phyloP scores from a whole-genome alignment of 2,113 vertebrate genomes.

The Chauna torquata region DNA sequence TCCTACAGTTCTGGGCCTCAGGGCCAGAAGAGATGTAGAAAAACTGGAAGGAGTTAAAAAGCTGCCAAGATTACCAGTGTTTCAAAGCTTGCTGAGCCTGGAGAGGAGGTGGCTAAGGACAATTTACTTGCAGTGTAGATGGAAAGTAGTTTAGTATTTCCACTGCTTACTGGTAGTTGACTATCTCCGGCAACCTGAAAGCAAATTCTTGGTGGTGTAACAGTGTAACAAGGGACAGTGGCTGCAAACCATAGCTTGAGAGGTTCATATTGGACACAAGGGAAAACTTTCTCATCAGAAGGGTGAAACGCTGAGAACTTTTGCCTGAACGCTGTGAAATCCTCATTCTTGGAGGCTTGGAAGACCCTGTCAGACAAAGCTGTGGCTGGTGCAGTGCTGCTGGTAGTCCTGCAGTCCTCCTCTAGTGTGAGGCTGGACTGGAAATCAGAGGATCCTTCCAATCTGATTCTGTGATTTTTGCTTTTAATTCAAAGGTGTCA shows the following conservation, averaged over 20 bases:
- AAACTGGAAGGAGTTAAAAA: not conserved
- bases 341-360: not conserved
- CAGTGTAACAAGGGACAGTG: not conserved
- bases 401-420: not conserved
- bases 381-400: not conserved
- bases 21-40: not conserved
- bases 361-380: not conserved
- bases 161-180: not conserved
- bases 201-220: not conserved
- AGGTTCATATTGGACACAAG: not conserved
- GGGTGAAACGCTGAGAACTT: not conserved
- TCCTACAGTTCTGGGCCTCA: not conserved
- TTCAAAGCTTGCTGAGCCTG: not conserved
- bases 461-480: not conserved
- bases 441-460: not conserved
- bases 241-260: not conserved
- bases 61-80: not conserved
- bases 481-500: not conserved
- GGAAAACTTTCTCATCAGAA: not conserved
- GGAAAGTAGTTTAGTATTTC: not conserved
- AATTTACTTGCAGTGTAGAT: not conserved
- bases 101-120: not conserved
- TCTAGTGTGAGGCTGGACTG: not conserved
- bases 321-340: not conserved
- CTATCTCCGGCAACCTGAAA: not conserved